Percentiles rank a stretch among this genome's conserved stretches.
phyloP scores from a whole-genome alignment of 2,797 vertebrate species.

The Tragopan temminckii region DNA sequence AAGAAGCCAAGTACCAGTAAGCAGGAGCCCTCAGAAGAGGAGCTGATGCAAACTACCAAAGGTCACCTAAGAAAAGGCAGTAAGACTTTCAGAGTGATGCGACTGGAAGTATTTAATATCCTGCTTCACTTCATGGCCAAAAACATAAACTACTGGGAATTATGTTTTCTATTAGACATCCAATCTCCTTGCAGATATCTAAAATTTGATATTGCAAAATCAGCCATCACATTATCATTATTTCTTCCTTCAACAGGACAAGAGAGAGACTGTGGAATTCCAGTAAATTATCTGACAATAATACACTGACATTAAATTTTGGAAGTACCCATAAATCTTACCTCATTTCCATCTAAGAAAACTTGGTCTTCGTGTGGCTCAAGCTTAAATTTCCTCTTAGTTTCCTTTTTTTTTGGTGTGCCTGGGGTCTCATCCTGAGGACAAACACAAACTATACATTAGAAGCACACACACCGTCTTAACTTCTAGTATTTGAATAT shows the following conservation, averaged over 20 bases:
- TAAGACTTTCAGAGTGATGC: accelerated
- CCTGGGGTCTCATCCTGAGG: conserved; percentile 94
- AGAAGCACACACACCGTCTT: neutral
- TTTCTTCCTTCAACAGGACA: neutral
- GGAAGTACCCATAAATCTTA: conserved; percentile 47
- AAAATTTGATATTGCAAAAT: neutral
- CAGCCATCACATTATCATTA: neutral
- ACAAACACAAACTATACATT: neutral
- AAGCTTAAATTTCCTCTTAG: conserved; percentile 98
- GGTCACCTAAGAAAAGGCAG: neutral
- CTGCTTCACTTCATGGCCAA: accelerated
- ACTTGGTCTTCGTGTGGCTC: conserved; percentile 97
- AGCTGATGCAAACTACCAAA: neutral
- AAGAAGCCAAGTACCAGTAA: neutral
- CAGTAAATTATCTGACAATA: neutral
- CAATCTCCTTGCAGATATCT: neutral
- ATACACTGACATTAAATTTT: neutral
- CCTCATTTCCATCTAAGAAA: conserved; percentile 98
- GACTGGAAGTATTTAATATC: neutral
- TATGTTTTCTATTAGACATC: neutral
- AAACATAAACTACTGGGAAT: neutral
- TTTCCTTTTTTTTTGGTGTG: conserved; percentile 97
- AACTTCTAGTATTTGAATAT: neutral
- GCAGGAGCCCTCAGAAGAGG: neutral
- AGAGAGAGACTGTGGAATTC: neutral